Conservation (phyloP, 2,888 invertebrate genomes). For the Linnaemya tessellans region DNA sequence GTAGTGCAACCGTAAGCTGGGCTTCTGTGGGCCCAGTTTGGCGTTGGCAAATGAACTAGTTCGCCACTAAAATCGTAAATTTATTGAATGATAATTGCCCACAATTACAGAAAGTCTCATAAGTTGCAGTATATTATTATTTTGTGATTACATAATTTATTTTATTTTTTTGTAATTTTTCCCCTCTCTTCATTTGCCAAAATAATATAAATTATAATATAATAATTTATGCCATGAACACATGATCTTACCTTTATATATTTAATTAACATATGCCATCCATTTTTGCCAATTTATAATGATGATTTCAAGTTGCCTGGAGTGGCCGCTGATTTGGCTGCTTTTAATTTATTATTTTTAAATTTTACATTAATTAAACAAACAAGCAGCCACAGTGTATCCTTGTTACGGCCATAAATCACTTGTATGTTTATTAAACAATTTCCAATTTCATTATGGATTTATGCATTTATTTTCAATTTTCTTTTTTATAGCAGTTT, state of each 20-base stretch:
- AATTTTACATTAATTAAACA: conserved; percentile 63
- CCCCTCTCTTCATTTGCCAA: neutral
- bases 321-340: conserved; percentile 15
- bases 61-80: too few relatives aligned
- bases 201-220: neutral
- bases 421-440: conserved; percentile 57
- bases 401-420: conserved; percentile 68
- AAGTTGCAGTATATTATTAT: too few relatives aligned
- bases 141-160: too few relatives aligned
- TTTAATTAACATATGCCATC: conserved; percentile 70
- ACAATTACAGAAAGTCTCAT: neutral
- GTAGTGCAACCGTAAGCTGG: too few relatives aligned
- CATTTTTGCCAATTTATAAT: conserved; percentile 45
- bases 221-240: too few relatives aligned
- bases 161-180: neutral
- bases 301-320: conserved; percentile 24
- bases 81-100: neutral
- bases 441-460: conserved; percentile 45
- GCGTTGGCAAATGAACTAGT: neutral
- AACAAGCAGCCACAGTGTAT: conserved; percentile 57
- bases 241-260: conserved; percentile 61
- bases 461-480: conserved; percentile 1
- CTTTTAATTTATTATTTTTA: conserved; percentile 36
- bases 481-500: neutral
- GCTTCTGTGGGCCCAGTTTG: neutral